These are phyloP conservation scores for Silurus lanzhouensis DNA, from an alignment of 2,797 vertebrate genomes.

Conservation along the genomic window DNA sequence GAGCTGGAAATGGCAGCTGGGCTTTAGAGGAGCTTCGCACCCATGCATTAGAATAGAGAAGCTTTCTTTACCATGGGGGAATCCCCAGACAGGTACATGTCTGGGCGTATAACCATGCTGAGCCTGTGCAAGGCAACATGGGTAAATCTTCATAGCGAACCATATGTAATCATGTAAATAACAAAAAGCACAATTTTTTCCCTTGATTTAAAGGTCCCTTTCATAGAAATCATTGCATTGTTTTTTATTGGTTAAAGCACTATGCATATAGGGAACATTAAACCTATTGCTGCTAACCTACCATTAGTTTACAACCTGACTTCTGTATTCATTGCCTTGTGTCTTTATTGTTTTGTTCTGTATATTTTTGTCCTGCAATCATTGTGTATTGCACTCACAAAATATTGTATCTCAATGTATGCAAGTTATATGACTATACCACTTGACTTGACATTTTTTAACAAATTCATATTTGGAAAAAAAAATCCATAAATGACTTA, in stretches of 20 bases:
- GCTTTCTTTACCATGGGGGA: constrained; percentile 37
- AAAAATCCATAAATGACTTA: not conserved
- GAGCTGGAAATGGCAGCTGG: constrained; percentile 62
- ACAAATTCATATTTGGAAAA: not conserved
- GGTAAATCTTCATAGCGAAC: not conserved
- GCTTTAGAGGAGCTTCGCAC: constrained; percentile 37
- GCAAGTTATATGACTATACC: not conserved
- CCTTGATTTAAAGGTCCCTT: not conserved
- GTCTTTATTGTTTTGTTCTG: not conserved
- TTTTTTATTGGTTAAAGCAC: not conserved
- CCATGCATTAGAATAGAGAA: constrained; percentile 31
- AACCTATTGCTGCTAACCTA: not conserved
- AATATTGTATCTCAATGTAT: no score
- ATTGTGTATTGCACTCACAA: no score
- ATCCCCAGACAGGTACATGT: constrained; percentile 72
- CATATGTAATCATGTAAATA: not conserved
- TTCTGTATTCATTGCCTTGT: not conserved
- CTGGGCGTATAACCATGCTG: constrained; percentile 63
- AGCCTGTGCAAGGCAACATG: not conserved
- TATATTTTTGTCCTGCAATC: not conserved
- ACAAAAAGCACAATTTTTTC: not conserved
- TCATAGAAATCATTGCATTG: not conserved
- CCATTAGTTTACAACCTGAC: not conserved
- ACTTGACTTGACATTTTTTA: not conserved
- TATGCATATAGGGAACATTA: not conserved